Evolutionary conservation across 2,113 vertebrate genomes (phyloP).

Genomic region (Osmerus eperlanus): DNA sequence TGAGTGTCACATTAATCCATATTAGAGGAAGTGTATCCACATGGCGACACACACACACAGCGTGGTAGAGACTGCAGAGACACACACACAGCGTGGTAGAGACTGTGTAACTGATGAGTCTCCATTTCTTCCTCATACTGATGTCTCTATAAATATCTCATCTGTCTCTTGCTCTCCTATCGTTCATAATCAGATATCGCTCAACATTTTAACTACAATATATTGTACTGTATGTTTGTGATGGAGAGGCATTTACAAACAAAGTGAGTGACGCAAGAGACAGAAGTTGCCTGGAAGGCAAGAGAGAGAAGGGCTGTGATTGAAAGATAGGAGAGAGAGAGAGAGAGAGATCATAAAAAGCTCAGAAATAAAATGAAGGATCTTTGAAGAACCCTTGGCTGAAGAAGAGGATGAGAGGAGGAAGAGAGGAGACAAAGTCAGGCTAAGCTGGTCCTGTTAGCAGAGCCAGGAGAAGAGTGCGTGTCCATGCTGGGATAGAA

Average conservation of each 20-base stretch:
- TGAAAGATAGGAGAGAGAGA: background rate
- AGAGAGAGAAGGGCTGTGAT: background rate
- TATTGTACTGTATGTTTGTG: background rate
- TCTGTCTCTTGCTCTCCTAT: background rate
- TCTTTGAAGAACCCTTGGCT: background rate
- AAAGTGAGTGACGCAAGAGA: background rate
- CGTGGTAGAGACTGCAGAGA: background rate
- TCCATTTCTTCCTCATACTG: too few species aligned
- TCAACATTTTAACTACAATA: too few species aligned
- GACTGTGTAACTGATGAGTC: background rate
- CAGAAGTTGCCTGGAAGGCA: background rate
- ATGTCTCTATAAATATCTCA: too few species aligned
- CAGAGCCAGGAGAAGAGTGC: conserved; percentile 53
- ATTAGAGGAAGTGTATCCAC: too few species aligned
- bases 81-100: background rate
- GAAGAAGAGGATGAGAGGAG: background rate
- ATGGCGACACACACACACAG: background rate
- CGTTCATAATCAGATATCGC: too few species aligned
- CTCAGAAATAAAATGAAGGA: background rate
- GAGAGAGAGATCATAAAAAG: background rate
- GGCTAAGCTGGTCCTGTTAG: conserved; percentile 25
- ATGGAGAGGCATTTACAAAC: background rate
- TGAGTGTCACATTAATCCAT: too few species aligned
- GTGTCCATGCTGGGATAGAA: background rate
- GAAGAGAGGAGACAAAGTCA: background rate